Base-by-base conservation (phyloP, 1,140 invertebrate genomes). In the Micrasema longulum region DNA sequence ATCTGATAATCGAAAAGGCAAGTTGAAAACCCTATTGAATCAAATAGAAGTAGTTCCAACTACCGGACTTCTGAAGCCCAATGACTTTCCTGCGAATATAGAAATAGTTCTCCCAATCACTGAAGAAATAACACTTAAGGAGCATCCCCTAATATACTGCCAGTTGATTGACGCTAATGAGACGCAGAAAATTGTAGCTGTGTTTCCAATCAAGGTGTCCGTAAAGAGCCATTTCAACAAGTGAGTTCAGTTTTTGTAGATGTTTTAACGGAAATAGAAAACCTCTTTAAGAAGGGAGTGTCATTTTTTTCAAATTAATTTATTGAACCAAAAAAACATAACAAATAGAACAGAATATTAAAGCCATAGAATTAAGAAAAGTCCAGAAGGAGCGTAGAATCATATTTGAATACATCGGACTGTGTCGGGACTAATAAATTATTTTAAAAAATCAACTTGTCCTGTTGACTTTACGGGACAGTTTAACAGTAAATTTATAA, bases 91-190 rank as follows among this genome's bases (percentile, higher is more conserved):
- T 0, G 10, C 26, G 2, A 50, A 5, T 31, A 10, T 65, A 18
- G 11, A 10, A 20, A 18, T 65, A 1, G 9, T 45, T 10, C 18
- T 16, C 23, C 5, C 14, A 11, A n/a, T 50, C 10, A 20, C 18
- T 9, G 63, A 48, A 10, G 63, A 65, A 7, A 3, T 50, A 12
- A 48, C 43, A 3, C 23, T 50, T 5, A 47, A 50, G 22, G 43
- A 65, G 14, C 26, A 47, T 50, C 63, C 63, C 1, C 14, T 65
- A 9, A 9, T 65, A 2, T 14, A 26, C 45, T 65, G 63, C n/a
- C 63, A 65, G 9, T 45, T 65, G 7, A 47, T 65, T 6, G 63
- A 65, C 14, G 43, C 63, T 16, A 63, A 63, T 22, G 45, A 65
- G 16, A 35, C 14, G 3, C 63, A 65, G 45, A 47, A 43, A 16